phyloP scores from a whole-genome alignment of 2,888 invertebrate genomes.

The Pilophorus perplexus region DNA sequence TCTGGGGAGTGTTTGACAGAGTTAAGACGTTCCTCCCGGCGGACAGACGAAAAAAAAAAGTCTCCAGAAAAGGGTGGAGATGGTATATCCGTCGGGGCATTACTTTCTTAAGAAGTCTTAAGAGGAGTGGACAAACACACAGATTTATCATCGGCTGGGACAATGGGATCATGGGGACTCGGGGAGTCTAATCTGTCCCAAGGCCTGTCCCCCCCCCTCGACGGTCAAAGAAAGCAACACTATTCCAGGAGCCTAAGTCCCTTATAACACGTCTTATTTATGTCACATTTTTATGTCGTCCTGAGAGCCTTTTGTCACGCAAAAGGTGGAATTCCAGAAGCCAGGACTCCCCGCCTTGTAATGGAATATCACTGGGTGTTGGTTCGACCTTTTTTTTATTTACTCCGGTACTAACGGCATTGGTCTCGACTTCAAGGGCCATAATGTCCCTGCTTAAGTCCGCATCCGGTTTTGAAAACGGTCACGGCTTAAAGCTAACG shows the following conservation, averaged over 20 bases:
- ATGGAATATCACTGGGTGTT: conserved; percentile 26
- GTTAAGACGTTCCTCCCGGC: conserved; percentile 7
- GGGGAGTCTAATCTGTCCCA: conserved; percentile 9
- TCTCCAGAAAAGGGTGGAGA: background rate
- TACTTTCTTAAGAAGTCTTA: conserved; percentile 4
- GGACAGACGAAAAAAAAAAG: background rate
- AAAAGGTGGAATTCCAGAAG: conserved; percentile 31
- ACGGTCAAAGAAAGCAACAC: background rate
- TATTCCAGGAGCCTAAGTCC: conserved; percentile 10
- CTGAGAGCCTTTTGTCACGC: conserved; percentile 28
- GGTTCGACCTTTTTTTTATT: conserved; percentile 16
- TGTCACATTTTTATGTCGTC: conserved; percentile 34
- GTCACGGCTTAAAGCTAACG: conserved; percentile 3
- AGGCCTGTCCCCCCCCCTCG: background rate
- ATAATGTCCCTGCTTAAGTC: conserved; percentile 26
- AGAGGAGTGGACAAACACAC: conserved; percentile 26
- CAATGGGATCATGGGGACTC: conserved; percentile 3
- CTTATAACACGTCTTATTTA: conserved; percentile 38
- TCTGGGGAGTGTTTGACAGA: conserved; percentile 16
- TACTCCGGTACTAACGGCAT: conserved; percentile 13
- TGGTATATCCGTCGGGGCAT: conserved; percentile 3
- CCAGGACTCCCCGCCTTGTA: conserved; percentile 9
- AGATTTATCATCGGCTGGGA: conserved; percentile 21
- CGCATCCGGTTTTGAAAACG: conserved; percentile 16
- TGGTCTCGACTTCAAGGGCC: conserved; percentile 1